Percentiles rank a stretch among this genome's conserved stretches.
Conservation (phyloP, 2,888 invertebrate genomes). For the Drosophila falleni region DNA sequence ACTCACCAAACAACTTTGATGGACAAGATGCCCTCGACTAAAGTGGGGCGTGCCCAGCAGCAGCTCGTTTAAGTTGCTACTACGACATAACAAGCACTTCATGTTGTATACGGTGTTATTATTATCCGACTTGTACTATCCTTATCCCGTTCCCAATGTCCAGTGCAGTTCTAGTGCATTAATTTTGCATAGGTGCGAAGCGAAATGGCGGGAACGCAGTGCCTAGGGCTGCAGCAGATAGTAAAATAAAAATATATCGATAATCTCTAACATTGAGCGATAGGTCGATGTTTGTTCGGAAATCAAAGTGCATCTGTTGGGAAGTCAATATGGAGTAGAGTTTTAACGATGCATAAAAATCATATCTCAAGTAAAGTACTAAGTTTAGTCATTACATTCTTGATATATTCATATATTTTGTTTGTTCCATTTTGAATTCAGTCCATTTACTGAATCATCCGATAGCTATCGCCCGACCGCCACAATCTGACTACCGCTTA, state of each 20-base stretch:
- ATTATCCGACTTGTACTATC: not conserved
- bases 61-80: slow-evolving; percentile 11
- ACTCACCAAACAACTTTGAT: slow-evolving; percentile 92
- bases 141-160: not conserved
- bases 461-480: no score
- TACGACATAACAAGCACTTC: slow-evolving; percentile 33
- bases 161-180: not conserved
- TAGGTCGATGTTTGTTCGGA: no score
- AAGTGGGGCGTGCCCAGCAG: slow-evolving; percentile 12
- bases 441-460: no score
- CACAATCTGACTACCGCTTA: no score
- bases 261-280: not conserved
- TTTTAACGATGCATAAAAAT: no score
- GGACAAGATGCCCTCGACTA: slow-evolving; percentile 87
- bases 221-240: not conserved
- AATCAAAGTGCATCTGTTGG: no score
- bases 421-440: no score
- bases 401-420: no score
- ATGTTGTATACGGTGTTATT: not conserved
- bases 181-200: not conserved
- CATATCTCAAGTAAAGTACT: no score
- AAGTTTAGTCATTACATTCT: no score
- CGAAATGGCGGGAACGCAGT: not conserved
- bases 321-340: no score
- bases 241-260: not conserved